Evolutionary conservation across 2,797 vertebrate species (phyloP), one percentile per base, ranked within the genome.

Genomic region (Antennarius maculatus): DNA sequence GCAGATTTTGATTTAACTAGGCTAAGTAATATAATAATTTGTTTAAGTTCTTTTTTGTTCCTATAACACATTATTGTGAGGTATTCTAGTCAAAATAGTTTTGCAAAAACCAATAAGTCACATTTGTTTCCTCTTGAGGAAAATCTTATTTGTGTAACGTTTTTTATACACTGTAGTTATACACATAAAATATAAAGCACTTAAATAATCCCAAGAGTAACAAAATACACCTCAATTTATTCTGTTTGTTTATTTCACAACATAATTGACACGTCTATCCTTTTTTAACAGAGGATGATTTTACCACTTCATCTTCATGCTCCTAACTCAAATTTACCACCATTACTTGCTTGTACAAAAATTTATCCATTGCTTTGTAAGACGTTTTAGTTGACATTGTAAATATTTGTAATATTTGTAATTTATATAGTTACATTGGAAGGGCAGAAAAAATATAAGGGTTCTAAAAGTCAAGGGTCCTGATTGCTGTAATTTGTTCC

Each of bases 341-440:
- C 66, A 65, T 57, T 75, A 62, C 58, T 77, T 67, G 72, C 37
- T 15, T 88, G 59, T 71, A 78, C 17, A 78, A 69, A 79, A 69
- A 45, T 6, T 5, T 74, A 69, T 67, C 57, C 62, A 72, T 88
- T 86, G 47, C 69, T 84, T 86, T 76, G 5, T 74, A 79, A 67
- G 51, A 69, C 66, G 47, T 84, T 87, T 83, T 62, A 75, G 74
- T 85, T 87, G 70, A 74, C 62, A 68, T 77, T 91, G 89, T 91
- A 91, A 84, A 92, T 93, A 90, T 80, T 77, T 91, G 86, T 92
- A 89, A 82, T 80, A 91, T 89, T 82, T 91, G 81, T 90, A 85
- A 89, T 88, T 89, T 92, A 90, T 88, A 88, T 89, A 90, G 85
- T 66, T 84, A 81, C 76, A 74, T 72, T 86, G 75, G 66, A 80